These are phyloP conservation scores for Sminthurides bifidus DNA, from an alignment of 1,140 invertebrate species.

Conservation along the genomic window DNA sequence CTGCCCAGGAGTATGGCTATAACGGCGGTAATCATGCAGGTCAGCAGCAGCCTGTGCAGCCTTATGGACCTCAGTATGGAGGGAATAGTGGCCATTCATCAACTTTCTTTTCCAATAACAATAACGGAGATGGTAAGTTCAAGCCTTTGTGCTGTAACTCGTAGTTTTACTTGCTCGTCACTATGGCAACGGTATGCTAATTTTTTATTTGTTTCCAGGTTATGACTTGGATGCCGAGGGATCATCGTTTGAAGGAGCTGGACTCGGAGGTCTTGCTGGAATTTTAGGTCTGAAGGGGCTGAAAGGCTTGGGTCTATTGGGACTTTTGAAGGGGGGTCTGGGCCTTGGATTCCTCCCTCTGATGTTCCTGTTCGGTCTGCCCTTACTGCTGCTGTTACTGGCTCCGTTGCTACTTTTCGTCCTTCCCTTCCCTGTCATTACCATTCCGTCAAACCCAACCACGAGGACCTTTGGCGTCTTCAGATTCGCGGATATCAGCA, in stretches of 20 bases:
- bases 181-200: not conserved
- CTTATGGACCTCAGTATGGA: not conserved
- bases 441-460: slow-evolving; percentile 15
- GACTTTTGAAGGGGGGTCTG: slow-evolving; percentile 11
- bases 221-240: slow-evolving; percentile 20
- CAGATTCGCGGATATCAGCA: slow-evolving; percentile 19
- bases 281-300: slow-evolving; percentile 19
- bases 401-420: slow-evolving; percentile 21
- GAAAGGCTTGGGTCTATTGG: slow-evolving; percentile 17
- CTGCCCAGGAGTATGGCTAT: slow-evolving; percentile 28
- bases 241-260: slow-evolving; percentile 6
- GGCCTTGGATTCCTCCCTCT: slow-evolving; percentile 17
- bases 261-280: slow-evolving; percentile 17
- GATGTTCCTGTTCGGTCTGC: slow-evolving; percentile 14
- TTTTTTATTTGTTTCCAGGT: slow-evolving; percentile 9
- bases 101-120: slow-evolving; percentile 10
- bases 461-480: slow-evolving; percentile 10
- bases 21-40: not conserved
- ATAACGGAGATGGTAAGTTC: slow-evolving; percentile 11
- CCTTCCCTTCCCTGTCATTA: slow-evolving; percentile 28
- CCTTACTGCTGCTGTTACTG: slow-evolving; percentile 17
- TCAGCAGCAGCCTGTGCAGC: slow-evolving; percentile 5
- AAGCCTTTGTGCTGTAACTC: not conserved
- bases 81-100: not conserved
- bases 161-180: not conserved